phyloP scores from a whole-genome alignment of 2,113 vertebrate species.

The Martes martes region DNA sequence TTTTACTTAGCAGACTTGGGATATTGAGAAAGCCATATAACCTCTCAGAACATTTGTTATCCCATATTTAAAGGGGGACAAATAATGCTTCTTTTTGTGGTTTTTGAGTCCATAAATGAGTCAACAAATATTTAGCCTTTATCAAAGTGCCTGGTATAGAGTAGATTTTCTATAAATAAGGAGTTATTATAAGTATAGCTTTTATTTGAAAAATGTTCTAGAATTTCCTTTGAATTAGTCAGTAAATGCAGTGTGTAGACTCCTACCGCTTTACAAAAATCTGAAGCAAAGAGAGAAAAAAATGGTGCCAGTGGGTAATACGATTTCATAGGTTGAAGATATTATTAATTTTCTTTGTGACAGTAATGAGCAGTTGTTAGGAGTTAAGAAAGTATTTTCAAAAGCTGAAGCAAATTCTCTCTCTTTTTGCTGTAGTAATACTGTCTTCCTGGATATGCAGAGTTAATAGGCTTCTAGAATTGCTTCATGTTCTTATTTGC shows the following conservation, averaged over 20 bases:
- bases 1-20: background rate
- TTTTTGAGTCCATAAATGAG: background rate
- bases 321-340: background rate
- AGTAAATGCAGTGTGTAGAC: background rate
- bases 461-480: constrained; percentile 11
- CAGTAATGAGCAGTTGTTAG: background rate
- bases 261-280: background rate
- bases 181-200: background rate
- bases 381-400: constrained; percentile 9
- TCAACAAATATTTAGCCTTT: background rate
- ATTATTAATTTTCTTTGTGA: background rate
- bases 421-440: background rate
- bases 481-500: constrained; percentile 22
- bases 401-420: background rate
- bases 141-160: background rate
- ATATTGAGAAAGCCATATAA: background rate
- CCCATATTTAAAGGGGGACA: background rate
- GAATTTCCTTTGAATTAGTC: background rate
- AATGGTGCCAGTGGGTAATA: background rate
- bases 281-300: background rate
- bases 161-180: background rate
- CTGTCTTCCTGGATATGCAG: constrained; percentile 5
- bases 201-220: constrained; percentile 18
- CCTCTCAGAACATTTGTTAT: background rate
- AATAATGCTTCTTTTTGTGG: background rate